These are phyloP conservation scores for Drosophila sordidula DNA, from an alignment of 2,888 invertebrate species.

Conservation along the genomic window DNA sequence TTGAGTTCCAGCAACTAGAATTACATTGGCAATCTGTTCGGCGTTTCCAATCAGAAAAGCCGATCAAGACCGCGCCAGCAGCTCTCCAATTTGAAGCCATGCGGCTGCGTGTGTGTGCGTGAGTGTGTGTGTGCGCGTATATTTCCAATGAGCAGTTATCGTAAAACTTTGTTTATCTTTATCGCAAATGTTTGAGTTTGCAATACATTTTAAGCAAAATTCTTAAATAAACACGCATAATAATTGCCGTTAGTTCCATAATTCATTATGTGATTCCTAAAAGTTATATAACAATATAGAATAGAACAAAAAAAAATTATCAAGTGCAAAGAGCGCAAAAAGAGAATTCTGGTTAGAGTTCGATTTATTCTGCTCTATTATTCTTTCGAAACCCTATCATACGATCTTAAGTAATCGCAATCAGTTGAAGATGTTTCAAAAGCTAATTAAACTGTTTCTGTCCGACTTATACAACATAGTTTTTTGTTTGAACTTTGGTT, in stretches of 20 bases:
- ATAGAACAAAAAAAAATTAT: constrained; percentile 10
- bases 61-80: constrained; percentile 7
- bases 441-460: constrained; percentile 1
- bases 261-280: constrained; percentile 39
- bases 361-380: background rate
- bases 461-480: constrained; percentile 19
- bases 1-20: constrained; percentile 7
- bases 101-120: constrained; percentile 2
- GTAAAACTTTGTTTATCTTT: constrained; percentile 67
- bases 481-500: constrained; percentile 66
- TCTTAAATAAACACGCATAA: constrained; percentile 14
- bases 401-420: constrained; percentile 59
- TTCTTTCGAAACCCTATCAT: constrained; percentile 44
- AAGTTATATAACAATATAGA: constrained; percentile 59
- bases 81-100: constrained; percentile 6
- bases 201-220: constrained; percentile 7
- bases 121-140: constrained; percentile 10
- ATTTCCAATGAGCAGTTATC: constrained; percentile 63
- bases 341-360: constrained; percentile 16
- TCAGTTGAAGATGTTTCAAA: constrained; percentile 20
- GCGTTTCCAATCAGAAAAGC: constrained; percentile 17
- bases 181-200: constrained; percentile 32
- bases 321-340: constrained; percentile 34
- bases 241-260: constrained; percentile 11
- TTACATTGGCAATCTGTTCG: constrained; percentile 1